Conservation (phyloP, 2,113 vertebrate genomes). For the Aegithalos caudatus region DNA sequence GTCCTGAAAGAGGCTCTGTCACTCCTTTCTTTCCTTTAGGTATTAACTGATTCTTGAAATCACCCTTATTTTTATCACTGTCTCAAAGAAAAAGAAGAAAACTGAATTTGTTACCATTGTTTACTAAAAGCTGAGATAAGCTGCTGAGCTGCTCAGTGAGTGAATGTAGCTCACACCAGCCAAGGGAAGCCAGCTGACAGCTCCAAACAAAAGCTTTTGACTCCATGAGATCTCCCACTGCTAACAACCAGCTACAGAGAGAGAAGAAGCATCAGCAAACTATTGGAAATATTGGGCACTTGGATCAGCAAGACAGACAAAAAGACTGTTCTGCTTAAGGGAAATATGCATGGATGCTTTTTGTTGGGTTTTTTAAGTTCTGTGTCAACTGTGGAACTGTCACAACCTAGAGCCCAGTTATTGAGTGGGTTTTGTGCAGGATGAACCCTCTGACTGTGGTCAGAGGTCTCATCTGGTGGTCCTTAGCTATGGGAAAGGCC, state of each 20-base stretch:
- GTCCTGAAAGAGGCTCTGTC: not conserved
- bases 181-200: not conserved
- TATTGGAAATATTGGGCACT: not conserved
- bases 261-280: not conserved
- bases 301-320: not conserved
- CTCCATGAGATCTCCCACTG: not conserved
- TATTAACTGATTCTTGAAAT: not conserved
- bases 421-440: not conserved
- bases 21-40: not conserved
- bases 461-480: fast-evolving
- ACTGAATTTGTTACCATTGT: not conserved
- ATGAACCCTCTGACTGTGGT: not conserved
- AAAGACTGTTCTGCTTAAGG: not conserved
- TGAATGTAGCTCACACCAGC: not conserved
- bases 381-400: not conserved
- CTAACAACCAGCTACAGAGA: not conserved
- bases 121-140: not conserved
- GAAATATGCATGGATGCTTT: not conserved
- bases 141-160: not conserved
- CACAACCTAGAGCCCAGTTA: not conserved
- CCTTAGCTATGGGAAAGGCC: not conserved
- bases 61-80: not conserved
- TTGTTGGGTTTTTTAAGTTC: not conserved
- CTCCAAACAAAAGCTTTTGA: not conserved
- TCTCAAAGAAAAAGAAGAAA: not conserved